Base-by-base conservation (phyloP, 2,888 invertebrate species). In the Sturmia bella region DNA sequence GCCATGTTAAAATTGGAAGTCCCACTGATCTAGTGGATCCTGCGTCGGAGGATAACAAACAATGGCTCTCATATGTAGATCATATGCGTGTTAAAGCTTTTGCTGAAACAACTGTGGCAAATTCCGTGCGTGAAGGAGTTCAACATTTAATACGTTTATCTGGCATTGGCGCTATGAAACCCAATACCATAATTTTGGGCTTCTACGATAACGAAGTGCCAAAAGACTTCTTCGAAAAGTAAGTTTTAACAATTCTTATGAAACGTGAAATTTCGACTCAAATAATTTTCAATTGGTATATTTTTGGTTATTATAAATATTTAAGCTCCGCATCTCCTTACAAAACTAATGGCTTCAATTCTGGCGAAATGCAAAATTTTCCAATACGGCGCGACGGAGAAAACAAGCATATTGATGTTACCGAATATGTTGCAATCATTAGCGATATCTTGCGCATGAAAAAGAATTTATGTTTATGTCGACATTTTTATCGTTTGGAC, bases 131-230 rank as follows among this genome's bases (percentile, higher is more conserved):
- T 0, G 95, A 96, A 85, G 99, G 99, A 2, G 93, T 99, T 52
- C 96, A 97, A 79, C 99, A 99, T 91, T 92, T 99, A 84, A 94
- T 97, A 61, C 93, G 98, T 37, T 92, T 99, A 79, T 95, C 98
- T 0, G 99, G 99, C 3, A 94, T 99, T 89, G 99, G 99, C 0
- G 99, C 99, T 13, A 99, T 99, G 99, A 99, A 99, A 90, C 99
- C 99, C 0, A 99, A 99, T 89, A 99, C 99, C 0, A 97, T 99
- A 77, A 93, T 99, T 41, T 92, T 99, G 56, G 99, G 99, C 17
- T 99, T 98, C 92, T 94, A 97, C 84, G 99, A 99, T 88, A 93
- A 94, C 24, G 93, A 94, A 32, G 87, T 92, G 0, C 95, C 96
- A 0, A 91, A 92, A 45, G 97, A 98, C 89, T 97, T 97, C 91